Evolutionary conservation across 2,888 invertebrate species (phyloP), one percentile per base, ranked within the genome.

Genomic region (Limenitis arthemis): DNA sequence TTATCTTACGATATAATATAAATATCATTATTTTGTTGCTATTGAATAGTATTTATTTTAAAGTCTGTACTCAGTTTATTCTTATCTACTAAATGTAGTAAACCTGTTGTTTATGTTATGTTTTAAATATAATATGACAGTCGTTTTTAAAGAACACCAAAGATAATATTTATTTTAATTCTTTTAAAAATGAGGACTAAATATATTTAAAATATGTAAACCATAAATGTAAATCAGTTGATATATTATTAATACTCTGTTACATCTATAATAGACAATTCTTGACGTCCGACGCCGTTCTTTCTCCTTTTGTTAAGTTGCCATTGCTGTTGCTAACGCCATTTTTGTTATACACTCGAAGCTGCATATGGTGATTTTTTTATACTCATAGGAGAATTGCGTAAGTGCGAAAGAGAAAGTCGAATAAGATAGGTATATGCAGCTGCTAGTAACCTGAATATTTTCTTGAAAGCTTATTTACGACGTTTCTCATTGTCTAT

Each of bases 401-500:
- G 58, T 67, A 61, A 70, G 85, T 77, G 79, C 62, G 80, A 85
- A 73, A 79, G 83, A 84, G 84, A 80, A 54, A 69, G 58, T 58
- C 42, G 61, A 71, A 65, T 62, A 0, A 43, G 60, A 72, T 67
- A 64, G 64, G 36, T 44, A 31, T 80, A 81, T 44, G 80, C 54
- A 82, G 83, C 85, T 83, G 75, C 76, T 57, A 82, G 67, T 77
- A 68, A 73, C 69, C 76, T 61, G 83, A 84, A 85, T 86, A 86
- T 86, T 86, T 86, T 86, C 85, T 80, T 82, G 81, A 72, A 82
- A 85, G 81, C 85, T 79, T 86, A 87, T 86, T 86, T 86, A 86
- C 86, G 84, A 85, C 86, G 82, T 85, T 85, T 85, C 83, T 83
- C 80, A 79, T 86, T 85, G 86, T 86, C 86, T 86, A 86, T 86